Percentiles rank a stretch among this genome's conserved stretches.
These are phyloP conservation scores for Callyntrura guangdongensis DNA, from an alignment of 2,888 invertebrate genomes.

Conservation along the genomic window DNA sequence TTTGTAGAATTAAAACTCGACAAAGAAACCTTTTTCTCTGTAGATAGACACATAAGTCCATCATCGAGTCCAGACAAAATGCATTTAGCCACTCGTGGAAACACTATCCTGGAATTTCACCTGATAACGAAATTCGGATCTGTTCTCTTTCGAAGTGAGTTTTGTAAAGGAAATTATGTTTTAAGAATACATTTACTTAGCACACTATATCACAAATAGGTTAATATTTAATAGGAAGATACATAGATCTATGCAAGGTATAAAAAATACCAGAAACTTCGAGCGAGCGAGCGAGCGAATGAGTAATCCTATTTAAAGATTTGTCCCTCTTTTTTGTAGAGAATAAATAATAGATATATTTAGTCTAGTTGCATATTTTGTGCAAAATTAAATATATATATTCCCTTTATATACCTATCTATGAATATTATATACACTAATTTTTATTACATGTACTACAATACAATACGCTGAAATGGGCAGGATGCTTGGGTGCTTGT, in stretches of 20 bases:
- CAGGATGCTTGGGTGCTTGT: conserved; percentile 80
- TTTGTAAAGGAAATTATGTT: conserved; percentile 66
- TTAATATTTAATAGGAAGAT: too few relatives aligned
- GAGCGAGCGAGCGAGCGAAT: conserved; percentile 44
- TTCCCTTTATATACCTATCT: background rate
- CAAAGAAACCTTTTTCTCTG: conserved; percentile 3
- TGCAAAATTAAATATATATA: conserved; percentile 2
- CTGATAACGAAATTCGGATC: conserved; percentile 70
- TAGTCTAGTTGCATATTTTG: background rate
- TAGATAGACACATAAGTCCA: background rate
- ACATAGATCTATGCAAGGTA: background rate
- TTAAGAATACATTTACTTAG: background rate
- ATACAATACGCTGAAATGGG: conserved; percentile 36
- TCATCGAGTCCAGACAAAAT: conserved; percentile 63
- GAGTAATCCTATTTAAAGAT: conserved; percentile 20
- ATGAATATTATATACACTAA: background rate
- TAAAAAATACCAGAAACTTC: background rate
- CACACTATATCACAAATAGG: conserved; percentile 1
- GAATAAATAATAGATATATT: conserved; percentile 4
- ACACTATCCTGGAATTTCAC: conserved; percentile 70
- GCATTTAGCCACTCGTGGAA: conserved; percentile 73
- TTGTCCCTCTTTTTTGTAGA: background rate
- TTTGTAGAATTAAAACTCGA: background rate
- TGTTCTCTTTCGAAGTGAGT: conserved; percentile 64
- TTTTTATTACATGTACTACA: background rate